Conservation (phyloP, 1,140 invertebrate species). For the Drosophila nigrodunni region DNA sequence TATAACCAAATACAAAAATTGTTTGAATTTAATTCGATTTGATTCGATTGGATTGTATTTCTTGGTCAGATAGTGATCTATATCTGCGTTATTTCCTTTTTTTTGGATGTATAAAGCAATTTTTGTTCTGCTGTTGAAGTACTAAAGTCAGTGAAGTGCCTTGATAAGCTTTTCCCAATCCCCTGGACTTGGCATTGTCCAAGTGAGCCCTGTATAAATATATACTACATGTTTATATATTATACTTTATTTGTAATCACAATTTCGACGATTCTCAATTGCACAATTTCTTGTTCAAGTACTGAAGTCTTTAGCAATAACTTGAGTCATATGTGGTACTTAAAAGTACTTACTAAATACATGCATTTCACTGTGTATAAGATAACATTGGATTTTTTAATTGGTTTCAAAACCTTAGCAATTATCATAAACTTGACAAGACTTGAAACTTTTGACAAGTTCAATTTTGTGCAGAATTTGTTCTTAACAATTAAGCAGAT, state of each 20-base stretch:
- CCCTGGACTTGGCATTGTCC: slow-evolving; percentile 37
- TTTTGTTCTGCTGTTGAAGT: slow-evolving; percentile 5
- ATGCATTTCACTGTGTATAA: neutral
- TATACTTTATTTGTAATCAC: slow-evolving; percentile 16
- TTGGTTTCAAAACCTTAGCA: slow-evolving; percentile 28
- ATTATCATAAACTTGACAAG: slow-evolving; percentile 38
- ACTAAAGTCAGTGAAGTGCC: slow-evolving; percentile 47
- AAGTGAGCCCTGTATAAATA: slow-evolving; percentile 5
- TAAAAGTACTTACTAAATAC: neutral
- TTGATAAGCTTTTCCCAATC: slow-evolving; percentile 58
- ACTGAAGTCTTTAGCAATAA: neutral
- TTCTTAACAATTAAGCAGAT: neutral
- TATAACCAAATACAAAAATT: slow-evolving; percentile 13
- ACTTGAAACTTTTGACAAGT: slow-evolving; percentile 9
- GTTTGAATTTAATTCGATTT: too few species aligned
- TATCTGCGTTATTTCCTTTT: slow-evolving; percentile 14
- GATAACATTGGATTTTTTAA: slow-evolving; percentile 9
- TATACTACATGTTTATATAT: slow-evolving; percentile 1
- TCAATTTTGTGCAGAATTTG: slow-evolving; percentile 14
- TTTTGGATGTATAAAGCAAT: neutral
- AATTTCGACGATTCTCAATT: slow-evolving; percentile 21
- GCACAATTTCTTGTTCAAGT: slow-evolving; percentile 4
- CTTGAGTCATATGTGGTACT: slow-evolving; percentile 5
- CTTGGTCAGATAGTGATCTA: slow-evolving; percentile 54
- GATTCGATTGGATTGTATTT: neutral